Evolutionary conservation across 2,888 invertebrate species (phyloP).

Genomic region (Orgyia antiqua): DNA sequence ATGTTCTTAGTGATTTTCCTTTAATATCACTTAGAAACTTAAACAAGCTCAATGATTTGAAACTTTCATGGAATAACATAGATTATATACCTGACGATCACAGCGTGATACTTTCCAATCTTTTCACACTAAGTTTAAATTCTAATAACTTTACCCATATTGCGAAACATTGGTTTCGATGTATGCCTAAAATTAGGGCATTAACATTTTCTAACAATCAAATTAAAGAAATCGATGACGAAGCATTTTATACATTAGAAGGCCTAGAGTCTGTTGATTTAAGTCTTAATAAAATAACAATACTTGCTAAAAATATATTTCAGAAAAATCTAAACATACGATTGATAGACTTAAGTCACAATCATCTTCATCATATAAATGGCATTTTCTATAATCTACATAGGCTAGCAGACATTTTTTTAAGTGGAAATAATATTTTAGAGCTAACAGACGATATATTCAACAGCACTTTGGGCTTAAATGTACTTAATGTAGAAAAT

Average conservation of each 20-base stretch:
- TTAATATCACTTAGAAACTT: conserved; percentile 87
- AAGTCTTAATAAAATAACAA: conserved; percentile 91
- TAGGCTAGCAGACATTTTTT: conserved; percentile 88
- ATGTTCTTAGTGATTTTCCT: conserved; percentile 90
- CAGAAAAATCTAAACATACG: conserved; percentile 85
- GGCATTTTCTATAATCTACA: conserved; percentile 90
- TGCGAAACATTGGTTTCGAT: conserved; percentile 86
- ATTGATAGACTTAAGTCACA: conserved; percentile 91
- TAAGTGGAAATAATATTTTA: conserved; percentile 93
- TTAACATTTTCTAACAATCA: conserved; percentile 91
- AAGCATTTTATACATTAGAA: conserved; percentile 85
- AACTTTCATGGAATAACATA: conserved; percentile 91
- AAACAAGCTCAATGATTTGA: conserved; percentile 82
- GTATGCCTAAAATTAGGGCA: conserved; percentile 87
- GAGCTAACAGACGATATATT: conserved; percentile 90
- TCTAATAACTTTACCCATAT: conserved; percentile 90
- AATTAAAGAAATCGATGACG: conserved; percentile 86
- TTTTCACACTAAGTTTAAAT: conserved; percentile 89
- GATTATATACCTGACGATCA: conserved; percentile 84
- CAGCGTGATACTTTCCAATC: conserved; percentile 83
- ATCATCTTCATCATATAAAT: conserved; percentile 91
- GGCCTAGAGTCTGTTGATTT: conserved; percentile 90
- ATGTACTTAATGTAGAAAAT: conserved; percentile 90
- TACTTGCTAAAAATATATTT: conserved; percentile 85
- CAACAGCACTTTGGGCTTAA: conserved; percentile 84